Evolutionary conservation across 2,888 invertebrate species (phyloP).

Genomic region (Trimorus sp.): DNA sequence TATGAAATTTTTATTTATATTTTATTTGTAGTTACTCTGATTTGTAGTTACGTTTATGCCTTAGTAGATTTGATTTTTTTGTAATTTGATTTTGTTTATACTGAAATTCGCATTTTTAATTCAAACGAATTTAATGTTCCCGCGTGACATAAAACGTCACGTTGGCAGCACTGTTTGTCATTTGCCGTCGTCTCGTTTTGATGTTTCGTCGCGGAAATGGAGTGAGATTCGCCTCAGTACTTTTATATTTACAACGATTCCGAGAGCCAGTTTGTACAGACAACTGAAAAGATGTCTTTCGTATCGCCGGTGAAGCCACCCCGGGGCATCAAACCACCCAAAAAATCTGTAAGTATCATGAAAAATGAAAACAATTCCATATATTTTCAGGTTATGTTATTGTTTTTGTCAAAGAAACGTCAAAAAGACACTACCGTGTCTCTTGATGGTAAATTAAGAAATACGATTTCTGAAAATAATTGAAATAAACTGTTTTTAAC

Average conservation of each 20-base stretch:
- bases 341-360: slow-evolving; percentile 87
- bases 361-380: too few relatives aligned
- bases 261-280: slow-evolving; percentile 27
- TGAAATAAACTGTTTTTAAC: too few relatives aligned
- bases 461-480: too few relatives aligned
- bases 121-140: too few relatives aligned
- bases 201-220: neutral
- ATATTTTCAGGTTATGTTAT: neutral
- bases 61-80: too few relatives aligned
- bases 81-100: too few relatives aligned
- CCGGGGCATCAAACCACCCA: slow-evolving; percentile 91
- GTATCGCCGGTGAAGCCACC: slow-evolving; percentile 93
- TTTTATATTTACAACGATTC: slow-evolving; percentile 37
- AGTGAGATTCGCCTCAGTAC: slow-evolving; percentile 4
- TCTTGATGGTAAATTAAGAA: neutral
- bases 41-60: too few relatives aligned
- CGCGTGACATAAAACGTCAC: neutral
- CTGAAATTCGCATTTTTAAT: too few relatives aligned
- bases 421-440: neutral
- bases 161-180: slow-evolving; percentile 48
- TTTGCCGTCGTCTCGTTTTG: slow-evolving; percentile 16
- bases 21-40: too few relatives aligned
- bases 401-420: slow-evolving; percentile 20
- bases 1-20: too few relatives aligned
- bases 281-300: slow-evolving; percentile 83